These are phyloP conservation scores for Yponomeuta sedellus DNA, from an alignment of 2,888 invertebrate species.

Conservation along the genomic window DNA sequence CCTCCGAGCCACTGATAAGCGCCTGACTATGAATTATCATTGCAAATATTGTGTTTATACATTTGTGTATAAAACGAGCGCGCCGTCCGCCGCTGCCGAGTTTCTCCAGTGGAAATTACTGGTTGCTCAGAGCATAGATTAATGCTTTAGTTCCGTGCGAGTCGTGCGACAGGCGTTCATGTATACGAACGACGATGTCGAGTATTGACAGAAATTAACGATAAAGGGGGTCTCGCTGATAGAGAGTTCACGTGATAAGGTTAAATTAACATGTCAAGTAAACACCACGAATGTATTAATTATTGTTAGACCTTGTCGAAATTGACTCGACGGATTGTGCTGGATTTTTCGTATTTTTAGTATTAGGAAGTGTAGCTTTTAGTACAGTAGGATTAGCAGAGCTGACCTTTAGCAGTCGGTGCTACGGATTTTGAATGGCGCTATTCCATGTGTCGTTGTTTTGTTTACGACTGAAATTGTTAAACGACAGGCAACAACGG, in stretches of 20 bases:
- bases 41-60: slow-evolving; percentile 71
- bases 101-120: slow-evolving; percentile 50
- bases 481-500: slow-evolving; percentile 40
- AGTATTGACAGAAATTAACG: slow-evolving; percentile 40
- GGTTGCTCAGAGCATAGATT: slow-evolving; percentile 43
- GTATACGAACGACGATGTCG: slow-evolving; percentile 45
- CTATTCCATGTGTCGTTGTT: not conserved
- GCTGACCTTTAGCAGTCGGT: no score
- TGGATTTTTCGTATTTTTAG: not conserved
- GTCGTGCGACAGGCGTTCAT: slow-evolving; percentile 30
- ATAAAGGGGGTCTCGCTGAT: slow-evolving; percentile 67
- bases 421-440: no score
- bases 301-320: not conserved
- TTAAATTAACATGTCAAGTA: slow-evolving; percentile 59
- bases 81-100: slow-evolving; percentile 38
- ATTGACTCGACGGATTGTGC: not conserved
- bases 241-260: slow-evolving; percentile 59
- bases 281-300: slow-evolving; percentile 43
- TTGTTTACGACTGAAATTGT: slow-evolving; percentile 39
- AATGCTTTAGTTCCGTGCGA: slow-evolving; percentile 26
- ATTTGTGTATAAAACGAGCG: slow-evolving; percentile 44
- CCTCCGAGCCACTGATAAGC: slow-evolving; percentile 69
- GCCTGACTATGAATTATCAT: slow-evolving; percentile 65
- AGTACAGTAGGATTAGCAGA: no score
- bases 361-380: not conserved